Evolutionary conservation across 2,888 invertebrate species (phyloP).

Genomic region (Hydrotaea diabolus): DNA sequence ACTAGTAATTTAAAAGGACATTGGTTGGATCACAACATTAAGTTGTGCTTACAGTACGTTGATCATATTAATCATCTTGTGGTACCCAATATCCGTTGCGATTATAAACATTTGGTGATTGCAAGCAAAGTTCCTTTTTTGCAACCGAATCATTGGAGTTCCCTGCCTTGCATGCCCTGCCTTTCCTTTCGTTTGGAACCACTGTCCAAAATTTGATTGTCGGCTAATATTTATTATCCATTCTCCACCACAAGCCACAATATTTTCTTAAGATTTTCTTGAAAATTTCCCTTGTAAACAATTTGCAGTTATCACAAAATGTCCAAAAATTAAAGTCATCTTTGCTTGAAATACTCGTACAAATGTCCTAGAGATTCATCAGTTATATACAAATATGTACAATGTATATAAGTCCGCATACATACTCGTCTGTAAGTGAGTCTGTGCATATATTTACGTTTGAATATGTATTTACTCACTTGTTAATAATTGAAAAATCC

Average conservation of each 20-base stretch:
- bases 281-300: constrained; percentile 43
- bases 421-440: too few relatives aligned
- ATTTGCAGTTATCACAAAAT: constrained; percentile 35
- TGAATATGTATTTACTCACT: constrained; percentile 11
- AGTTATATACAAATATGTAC: neutral
- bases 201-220: constrained; percentile 27
- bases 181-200: too few relatives aligned
- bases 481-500: constrained; percentile 35
- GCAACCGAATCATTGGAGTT: too few relatives aligned
- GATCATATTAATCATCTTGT: too few relatives aligned
- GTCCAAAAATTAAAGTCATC: constrained; percentile 12
- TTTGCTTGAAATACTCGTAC: neutral
- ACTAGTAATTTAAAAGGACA: too few relatives aligned
- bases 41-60: too few relatives aligned
- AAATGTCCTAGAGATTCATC: neutral
- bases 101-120: too few relatives aligned
- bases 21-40: too few relatives aligned
- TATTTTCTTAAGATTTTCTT: constrained; percentile 53
- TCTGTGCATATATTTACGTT: neutral
- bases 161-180: too few relatives aligned
- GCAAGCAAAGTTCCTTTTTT: too few relatives aligned
- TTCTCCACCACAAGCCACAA: constrained; percentile 47
- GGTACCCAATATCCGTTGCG: too few relatives aligned
- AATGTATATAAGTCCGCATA: neutral
- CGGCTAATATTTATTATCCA: constrained; percentile 49